A percentile compares a stretch with the other conserved stretches of the same genome.
Evolutionary conservation across 2,888 invertebrate species (phyloP).

Genomic region (Trachelus tabidus): DNA sequence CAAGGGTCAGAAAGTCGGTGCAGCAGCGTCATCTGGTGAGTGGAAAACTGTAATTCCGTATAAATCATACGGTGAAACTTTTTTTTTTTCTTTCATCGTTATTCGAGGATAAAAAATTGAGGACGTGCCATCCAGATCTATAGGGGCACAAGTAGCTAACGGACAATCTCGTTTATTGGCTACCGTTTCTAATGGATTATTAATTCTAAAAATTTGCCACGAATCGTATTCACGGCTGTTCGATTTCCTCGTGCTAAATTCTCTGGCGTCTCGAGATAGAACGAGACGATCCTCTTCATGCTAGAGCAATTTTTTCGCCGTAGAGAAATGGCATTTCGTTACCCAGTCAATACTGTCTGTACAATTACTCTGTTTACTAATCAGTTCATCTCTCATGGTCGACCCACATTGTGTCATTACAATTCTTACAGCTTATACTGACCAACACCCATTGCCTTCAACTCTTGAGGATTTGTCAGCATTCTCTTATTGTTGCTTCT

Average conservation of each 20-base stretch:
- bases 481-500: neutral
- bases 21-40: constrained; percentile 6
- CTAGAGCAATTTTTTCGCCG: neutral
- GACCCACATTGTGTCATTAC: neutral
- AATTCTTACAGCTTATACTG: neutral
- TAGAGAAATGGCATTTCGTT: neutral
- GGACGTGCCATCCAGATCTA: neutral
- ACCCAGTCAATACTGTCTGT: neutral
- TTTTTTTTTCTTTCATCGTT: neutral
- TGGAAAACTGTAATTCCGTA: neutral
- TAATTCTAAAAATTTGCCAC: neutral
- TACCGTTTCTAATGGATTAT: neutral
- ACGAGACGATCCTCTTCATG: neutral
- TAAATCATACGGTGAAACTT: neutral
- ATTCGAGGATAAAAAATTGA: neutral
- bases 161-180: neutral
- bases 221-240: constrained; percentile 45
- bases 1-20: neutral
- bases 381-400: neutral
- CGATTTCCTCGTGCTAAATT: constrained; percentile 53
- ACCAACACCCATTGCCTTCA: neutral
- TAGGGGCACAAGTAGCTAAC: neutral
- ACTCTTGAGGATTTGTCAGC: neutral
- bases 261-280: neutral
- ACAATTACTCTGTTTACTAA: neutral